phyloP scores from a whole-genome alignment of 2,888 invertebrate genomes.

The Auanema freiburgensis region DNA sequence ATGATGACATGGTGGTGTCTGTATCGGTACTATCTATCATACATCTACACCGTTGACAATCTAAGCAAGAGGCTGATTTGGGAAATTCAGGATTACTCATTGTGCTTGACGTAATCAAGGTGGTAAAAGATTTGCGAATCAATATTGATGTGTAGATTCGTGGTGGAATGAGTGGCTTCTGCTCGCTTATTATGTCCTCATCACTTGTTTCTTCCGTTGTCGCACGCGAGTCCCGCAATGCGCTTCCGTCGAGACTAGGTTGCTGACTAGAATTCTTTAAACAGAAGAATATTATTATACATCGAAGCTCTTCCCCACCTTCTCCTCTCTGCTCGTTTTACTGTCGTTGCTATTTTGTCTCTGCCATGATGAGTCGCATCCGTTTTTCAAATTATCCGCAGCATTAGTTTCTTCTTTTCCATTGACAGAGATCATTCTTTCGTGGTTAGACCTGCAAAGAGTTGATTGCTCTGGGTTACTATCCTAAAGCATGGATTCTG shows the following conservation, averaged over 20 bases:
- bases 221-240: slow-evolving; percentile 23
- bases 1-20: slow-evolving; percentile 28
- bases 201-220: slow-evolving; percentile 42
- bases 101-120: slow-evolving; percentile 10
- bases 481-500: neutral
- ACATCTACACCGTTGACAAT: slow-evolving; percentile 34
- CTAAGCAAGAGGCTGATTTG: slow-evolving; percentile 34
- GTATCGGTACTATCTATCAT: slow-evolving; percentile 25
- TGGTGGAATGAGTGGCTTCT: slow-evolving; percentile 20
- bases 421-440: slow-evolving; percentile 16
- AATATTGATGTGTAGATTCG: slow-evolving; percentile 1
- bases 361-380: slow-evolving; percentile 1
- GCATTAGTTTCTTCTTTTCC: slow-evolving; percentile 16
- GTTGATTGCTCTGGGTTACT: neutral
- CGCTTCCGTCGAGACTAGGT: slow-evolving; percentile 7
- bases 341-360: slow-evolving; percentile 2
- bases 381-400: neutral
- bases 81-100: slow-evolving; percentile 8
- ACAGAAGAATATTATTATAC: slow-evolving; percentile 1
- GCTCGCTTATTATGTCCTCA: slow-evolving; percentile 24
- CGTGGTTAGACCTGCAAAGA: slow-evolving; percentile 23
- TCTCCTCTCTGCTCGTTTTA: slow-evolving; percentile 6
- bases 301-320: slow-evolving; percentile 8
- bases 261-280: slow-evolving; percentile 11
- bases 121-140: slow-evolving; percentile 13